phyloP scores from a whole-genome alignment of 2,797 vertebrate genomes.

The Miopithecus talapoin region DNA sequence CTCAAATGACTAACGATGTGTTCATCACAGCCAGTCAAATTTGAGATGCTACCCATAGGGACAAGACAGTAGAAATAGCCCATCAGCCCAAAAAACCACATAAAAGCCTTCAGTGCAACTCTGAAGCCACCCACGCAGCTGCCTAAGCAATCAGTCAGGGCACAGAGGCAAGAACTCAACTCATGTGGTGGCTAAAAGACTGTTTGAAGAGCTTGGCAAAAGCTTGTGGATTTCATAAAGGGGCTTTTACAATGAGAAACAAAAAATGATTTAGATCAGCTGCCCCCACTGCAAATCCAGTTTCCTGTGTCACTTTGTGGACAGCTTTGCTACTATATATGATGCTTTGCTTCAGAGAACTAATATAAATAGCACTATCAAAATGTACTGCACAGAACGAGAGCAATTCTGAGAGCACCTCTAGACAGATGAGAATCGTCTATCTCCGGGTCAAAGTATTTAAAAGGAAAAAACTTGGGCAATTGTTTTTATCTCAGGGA shows the following conservation, averaged over 20 bases:
- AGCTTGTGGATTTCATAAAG: constrained; percentile 76
- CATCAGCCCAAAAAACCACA: constrained; percentile 81
- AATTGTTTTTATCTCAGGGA: constrained; percentile 22
- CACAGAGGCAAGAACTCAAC: constrained; percentile 73
- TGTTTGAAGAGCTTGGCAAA: constrained; percentile 78
- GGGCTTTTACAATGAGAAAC: constrained; percentile 75
- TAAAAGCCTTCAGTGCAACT: constrained; percentile 73
- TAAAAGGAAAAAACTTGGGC: constrained; percentile 11
- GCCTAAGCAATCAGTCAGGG: constrained; percentile 77
- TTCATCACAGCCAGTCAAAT: constrained; percentile 80
- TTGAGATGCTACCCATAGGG: constrained; percentile 75
- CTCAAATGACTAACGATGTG: constrained; percentile 77
- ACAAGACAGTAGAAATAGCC: constrained; percentile 79
- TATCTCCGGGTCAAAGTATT: background rate
- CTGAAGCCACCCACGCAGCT: constrained; percentile 71
- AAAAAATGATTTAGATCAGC: constrained; percentile 67
- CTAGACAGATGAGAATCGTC: background rate
- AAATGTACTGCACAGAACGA: background rate
- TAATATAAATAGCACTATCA: background rate
- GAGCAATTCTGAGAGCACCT: background rate
- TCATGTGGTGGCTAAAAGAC: constrained; percentile 74
- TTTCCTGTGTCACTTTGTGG: constrained; percentile 16
- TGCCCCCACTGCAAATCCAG: background rate
- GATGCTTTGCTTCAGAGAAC: background rate
- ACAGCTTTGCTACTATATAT: background rate